Percentiles rank a stretch among this genome's conserved stretches.
phyloP scores from a whole-genome alignment of 2,888 invertebrate genomes.

The Drosophila recens region DNA sequence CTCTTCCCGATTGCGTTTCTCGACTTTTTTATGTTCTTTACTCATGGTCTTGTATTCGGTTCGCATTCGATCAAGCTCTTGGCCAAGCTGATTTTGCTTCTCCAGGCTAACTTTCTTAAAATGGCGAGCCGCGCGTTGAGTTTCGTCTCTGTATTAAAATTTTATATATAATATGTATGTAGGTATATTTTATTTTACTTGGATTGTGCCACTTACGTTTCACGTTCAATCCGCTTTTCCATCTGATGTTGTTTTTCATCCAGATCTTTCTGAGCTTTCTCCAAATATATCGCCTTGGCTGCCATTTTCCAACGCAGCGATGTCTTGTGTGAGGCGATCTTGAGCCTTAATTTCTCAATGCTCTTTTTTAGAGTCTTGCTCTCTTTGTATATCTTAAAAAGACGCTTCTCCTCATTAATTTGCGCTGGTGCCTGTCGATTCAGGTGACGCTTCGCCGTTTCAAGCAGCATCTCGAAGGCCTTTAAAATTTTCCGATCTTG shows the following conservation, averaged over 20 bases:
- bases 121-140: conserved; percentile 61
- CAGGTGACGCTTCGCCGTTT: conserved; percentile 45
- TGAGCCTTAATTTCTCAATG: conserved; percentile 22
- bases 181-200: no score
- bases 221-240: conserved; percentile 36
- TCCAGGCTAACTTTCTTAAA: conserved; percentile 54
- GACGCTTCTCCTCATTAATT: conserved; percentile 47
- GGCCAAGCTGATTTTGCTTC: conserved; percentile 67
- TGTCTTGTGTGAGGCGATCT: conserved; percentile 2
- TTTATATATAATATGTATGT: no score
- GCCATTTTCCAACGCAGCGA: conserved; percentile 4
- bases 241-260: conserved; percentile 6
- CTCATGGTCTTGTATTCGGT: conserved; percentile 7
- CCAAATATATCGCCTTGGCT: conserved; percentile 21
- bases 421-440: conserved; percentile 37
- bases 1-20: conserved; percentile 9
- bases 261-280: conserved; percentile 34
- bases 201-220: conserved; percentile 40
- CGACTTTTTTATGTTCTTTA: background rate
- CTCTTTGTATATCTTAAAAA: conserved; percentile 46
- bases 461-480: conserved; percentile 47
- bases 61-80: conserved; percentile 58
- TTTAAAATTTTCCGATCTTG: conserved; percentile 46
- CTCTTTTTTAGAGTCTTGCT: conserved; percentile 25
- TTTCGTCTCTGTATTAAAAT: conserved; percentile 61